These are phyloP conservation scores for Brachionus paranguensis DNA, from an alignment of 1,140 invertebrate genomes.

Conservation along the genomic window DNA sequence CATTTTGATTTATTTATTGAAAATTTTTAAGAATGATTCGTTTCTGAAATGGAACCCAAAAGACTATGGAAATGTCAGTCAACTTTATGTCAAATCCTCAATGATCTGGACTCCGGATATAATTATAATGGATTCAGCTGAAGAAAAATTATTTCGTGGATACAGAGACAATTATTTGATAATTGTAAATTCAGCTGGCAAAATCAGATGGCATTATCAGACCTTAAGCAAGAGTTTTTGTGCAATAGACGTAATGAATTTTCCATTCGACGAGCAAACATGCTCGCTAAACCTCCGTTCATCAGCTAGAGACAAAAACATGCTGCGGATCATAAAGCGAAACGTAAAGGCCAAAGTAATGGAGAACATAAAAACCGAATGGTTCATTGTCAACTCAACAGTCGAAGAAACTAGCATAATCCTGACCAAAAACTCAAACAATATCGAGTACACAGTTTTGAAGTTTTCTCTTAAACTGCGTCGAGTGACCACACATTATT, in stretches of 20 bases:
- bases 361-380: slow-evolving; percentile 30
- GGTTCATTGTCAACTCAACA: slow-evolving; percentile 33
- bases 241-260: slow-evolving; percentile 19
- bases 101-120: slow-evolving; percentile 39
- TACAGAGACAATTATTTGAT: slow-evolving; percentile 38
- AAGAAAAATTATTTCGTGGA: slow-evolving; percentile 20
- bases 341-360: slow-evolving; percentile 23
- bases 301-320: background rate
- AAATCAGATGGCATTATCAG: slow-evolving; percentile 36
- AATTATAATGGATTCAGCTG: slow-evolving; percentile 34
- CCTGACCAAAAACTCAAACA: background rate
- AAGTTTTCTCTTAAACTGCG: slow-evolving; percentile 10
- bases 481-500: background rate
- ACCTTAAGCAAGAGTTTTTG: slow-evolving; percentile 1
- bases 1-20: background rate
- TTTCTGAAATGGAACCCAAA: slow-evolving; percentile 32
- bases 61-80: background rate
- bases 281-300: slow-evolving; percentile 25
- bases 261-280: slow-evolving; percentile 34
- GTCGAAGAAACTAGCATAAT: slow-evolving; percentile 18
- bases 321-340: background rate
- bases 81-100: slow-evolving; percentile 20
- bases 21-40: background rate
- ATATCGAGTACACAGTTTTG: background rate
- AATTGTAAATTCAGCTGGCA: slow-evolving; percentile 30